Conservation (phyloP, 2,113 vertebrate genomes). For the Lepisosteus oculatus region DNA sequence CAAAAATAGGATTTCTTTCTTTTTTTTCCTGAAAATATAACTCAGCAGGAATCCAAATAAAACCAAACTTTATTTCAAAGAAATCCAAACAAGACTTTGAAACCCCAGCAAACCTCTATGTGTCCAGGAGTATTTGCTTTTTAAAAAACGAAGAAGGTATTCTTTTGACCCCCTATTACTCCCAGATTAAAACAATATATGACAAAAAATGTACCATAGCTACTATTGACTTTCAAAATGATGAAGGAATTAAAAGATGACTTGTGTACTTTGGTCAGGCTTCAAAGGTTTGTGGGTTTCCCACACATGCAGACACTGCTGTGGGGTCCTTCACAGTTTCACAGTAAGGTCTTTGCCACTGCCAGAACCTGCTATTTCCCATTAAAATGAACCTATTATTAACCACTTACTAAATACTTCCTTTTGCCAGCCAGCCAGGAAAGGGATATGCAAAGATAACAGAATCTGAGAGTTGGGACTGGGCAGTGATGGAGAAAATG, state of each 20-base stretch:
- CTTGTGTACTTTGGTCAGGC: constrained; percentile 43
- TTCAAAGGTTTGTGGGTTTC: constrained; percentile 56
- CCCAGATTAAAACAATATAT: constrained; percentile 75
- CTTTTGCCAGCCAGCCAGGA: constrained; percentile 55
- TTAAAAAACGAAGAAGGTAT: constrained; percentile 58
- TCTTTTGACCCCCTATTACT: constrained; percentile 53
- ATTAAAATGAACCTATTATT: constrained; percentile 56
- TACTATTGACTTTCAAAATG: constrained; percentile 54
- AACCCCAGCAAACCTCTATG: constrained; percentile 46
- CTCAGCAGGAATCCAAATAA: too few relatives aligned
- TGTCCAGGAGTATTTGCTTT: constrained; percentile 50
- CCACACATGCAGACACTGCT: constrained; percentile 49
- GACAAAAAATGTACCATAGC: constrained; percentile 50
- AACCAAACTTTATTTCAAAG: too few relatives aligned
- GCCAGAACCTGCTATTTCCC: constrained; percentile 51
- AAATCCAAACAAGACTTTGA: constrained; percentile 23
- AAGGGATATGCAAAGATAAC: constrained; percentile 50
- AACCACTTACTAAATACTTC: constrained; percentile 54
- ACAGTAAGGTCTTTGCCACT: constrained; percentile 31
- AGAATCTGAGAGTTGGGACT: constrained; percentile 34
- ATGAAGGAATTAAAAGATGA: constrained; percentile 46
- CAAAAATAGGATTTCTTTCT: too few relatives aligned
- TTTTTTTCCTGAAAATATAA: too few relatives aligned
- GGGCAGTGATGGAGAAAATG: constrained; percentile 15
- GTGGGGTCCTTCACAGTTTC: constrained; percentile 39